Conservation (phyloP, 2,797 vertebrate genomes). For the Brachyrhaphis roseni region DNA sequence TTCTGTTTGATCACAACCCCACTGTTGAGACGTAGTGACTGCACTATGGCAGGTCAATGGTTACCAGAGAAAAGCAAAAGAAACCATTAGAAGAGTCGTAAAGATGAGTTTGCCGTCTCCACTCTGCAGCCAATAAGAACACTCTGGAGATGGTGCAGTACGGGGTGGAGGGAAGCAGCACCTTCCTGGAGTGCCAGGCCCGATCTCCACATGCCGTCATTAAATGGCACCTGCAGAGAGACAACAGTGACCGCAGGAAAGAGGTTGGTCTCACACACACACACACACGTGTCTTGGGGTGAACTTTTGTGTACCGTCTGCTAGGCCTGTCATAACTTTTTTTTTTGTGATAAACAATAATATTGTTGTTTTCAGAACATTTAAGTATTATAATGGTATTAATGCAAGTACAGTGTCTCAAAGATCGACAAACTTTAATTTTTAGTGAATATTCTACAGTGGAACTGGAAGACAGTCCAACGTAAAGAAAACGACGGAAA, state of each 20-base stretch:
- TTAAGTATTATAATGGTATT: too few species aligned
- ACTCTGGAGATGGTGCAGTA: conserved; percentile 92
- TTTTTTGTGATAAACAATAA: too few species aligned
- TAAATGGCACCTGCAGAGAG: conserved; percentile 96
- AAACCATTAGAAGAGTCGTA: conserved; percentile 19
- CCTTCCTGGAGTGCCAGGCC: conserved; percentile 96
- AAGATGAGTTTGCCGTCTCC: conserved; percentile 45
- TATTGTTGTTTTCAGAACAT: too few species aligned
- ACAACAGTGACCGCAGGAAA: conserved; percentile 92
- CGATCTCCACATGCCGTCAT: conserved; percentile 92
- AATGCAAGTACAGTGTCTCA: too few species aligned
- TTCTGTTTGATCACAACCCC: conserved; percentile 17
- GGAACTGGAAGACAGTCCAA: too few species aligned
- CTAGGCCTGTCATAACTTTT: too few species aligned
- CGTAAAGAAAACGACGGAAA: too few species aligned
- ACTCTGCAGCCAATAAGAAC: conserved; percentile 90
- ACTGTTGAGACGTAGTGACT: not conserved
- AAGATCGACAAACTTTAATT: too few species aligned
- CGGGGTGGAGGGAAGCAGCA: conserved; percentile 93
- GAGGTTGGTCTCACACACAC: conserved; percentile 81
- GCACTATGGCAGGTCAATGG: conserved; percentile 14
- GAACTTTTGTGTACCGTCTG: not conserved
- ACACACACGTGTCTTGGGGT: too few species aligned
- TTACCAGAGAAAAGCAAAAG: conserved; percentile 9
- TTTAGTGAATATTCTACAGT: too few species aligned